phyloP scores from a whole-genome alignment of 1,140 invertebrate genomes.

The Conus betulinus region DNA sequence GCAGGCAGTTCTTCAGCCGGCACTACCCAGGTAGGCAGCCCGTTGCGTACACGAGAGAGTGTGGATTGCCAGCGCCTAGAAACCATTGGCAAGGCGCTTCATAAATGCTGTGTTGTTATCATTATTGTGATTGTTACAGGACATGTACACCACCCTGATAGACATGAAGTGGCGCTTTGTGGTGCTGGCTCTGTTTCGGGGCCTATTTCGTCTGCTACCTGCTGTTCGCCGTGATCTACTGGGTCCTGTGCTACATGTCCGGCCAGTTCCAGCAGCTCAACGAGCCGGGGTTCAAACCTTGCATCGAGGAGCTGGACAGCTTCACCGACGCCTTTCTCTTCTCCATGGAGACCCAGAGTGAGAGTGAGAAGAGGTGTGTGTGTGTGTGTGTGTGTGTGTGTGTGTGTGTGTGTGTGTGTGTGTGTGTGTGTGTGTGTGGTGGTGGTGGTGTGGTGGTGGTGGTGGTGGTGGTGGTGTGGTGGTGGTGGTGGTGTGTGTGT shows the following conservation, averaged over 20 bases:
- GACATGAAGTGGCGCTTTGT: slow-evolving; percentile 95
- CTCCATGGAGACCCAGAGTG: slow-evolving; percentile 77
- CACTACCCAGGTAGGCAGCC: too few relatives aligned
- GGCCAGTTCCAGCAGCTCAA: slow-evolving; percentile 87
- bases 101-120: too few relatives aligned
- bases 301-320: slow-evolving; percentile 67
- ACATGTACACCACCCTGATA: slow-evolving; percentile 64
- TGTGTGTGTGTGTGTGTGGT: too few relatives aligned
- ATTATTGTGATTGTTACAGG: slow-evolving; percentile 73
- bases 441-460: too few relatives aligned
- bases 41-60: neutral
- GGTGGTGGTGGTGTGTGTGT: too few relatives aligned
- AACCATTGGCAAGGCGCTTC: too few relatives aligned
- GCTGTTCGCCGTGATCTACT: slow-evolving; percentile 94
- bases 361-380: neutral
- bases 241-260: slow-evolving; percentile 86
- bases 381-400: too few relatives aligned
- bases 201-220: slow-evolving; percentile 95
- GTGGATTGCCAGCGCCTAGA: slow-evolving; percentile 31
- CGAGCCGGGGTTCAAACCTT: slow-evolving; percentile 73
- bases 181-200: slow-evolving; percentile 90
- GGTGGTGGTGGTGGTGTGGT: too few relatives aligned
- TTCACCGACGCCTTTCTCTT: slow-evolving; percentile 75
- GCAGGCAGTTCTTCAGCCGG: too few relatives aligned
- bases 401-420: too few relatives aligned